Evolutionary conservation across 2,888 invertebrate genomes (phyloP).

Genomic region (Isotomurus palustris): DNA sequence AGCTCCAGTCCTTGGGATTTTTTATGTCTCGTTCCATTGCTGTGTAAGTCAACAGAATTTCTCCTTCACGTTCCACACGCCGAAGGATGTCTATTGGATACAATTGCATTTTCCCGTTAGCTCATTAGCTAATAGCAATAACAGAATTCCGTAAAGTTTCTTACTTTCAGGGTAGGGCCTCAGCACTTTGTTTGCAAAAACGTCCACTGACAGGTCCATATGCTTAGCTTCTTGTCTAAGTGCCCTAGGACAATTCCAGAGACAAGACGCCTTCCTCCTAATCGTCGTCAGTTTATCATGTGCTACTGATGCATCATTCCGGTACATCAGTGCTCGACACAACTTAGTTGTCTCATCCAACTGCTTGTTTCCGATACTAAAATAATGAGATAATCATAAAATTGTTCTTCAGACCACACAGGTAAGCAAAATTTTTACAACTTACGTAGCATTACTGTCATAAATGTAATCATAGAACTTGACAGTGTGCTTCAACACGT

Average conservation of each 20-base stretch:
- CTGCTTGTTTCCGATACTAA: conserved; percentile 27
- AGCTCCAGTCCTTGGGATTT: conserved; percentile 37
- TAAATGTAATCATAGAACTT: conserved; percentile 72
- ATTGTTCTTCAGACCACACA: background rate
- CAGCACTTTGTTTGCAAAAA: conserved; percentile 28
- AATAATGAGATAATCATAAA: background rate
- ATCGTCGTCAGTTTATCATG: conserved; percentile 13
- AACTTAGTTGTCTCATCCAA: conserved; percentile 29
- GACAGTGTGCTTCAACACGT: conserved; percentile 63
- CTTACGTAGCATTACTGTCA: conserved; percentile 71
- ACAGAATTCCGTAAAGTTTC: background rate
- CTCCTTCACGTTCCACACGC: conserved; percentile 34
- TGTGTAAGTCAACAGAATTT: conserved; percentile 25
- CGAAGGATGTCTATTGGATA: conserved; percentile 23
- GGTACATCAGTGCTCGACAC: conserved; percentile 17
- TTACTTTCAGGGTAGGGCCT: conserved; percentile 35
- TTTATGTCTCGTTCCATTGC: conserved; percentile 32
- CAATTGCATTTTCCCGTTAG: background rate
- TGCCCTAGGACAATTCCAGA: conserved; percentile 17
- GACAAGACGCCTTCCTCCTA: conserved; percentile 16
- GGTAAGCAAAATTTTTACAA: background rate
- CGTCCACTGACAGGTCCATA: conserved; percentile 14
- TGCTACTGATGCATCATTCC: conserved; percentile 18
- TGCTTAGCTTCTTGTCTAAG: conserved; percentile 22
- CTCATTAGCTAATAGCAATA: background rate